These are phyloP conservation scores for Palloptera scutellata DNA, from an alignment of 2,888 invertebrate species.

Conservation along the genomic window DNA sequence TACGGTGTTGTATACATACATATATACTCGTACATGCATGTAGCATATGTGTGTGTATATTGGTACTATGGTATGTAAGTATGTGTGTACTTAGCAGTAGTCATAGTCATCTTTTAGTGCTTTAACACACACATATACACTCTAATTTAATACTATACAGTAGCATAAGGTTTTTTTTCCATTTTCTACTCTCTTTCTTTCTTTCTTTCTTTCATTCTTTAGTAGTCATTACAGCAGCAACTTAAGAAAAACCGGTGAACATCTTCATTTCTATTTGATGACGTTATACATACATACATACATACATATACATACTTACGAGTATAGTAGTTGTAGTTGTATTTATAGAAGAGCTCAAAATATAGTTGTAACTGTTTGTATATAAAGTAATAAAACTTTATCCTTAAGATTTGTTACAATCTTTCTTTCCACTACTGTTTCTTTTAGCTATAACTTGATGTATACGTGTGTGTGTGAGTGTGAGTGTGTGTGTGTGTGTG, in stretches of 20 bases:
- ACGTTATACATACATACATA: neutral
- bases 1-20: too few relatives aligned
- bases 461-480: neutral
- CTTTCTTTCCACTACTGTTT: neutral
- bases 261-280: slow-evolving; percentile 15
- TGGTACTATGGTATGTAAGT: too few relatives aligned
- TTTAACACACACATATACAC: neutral
- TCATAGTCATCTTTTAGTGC: neutral
- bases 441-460: too few relatives aligned
- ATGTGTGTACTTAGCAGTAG: too few relatives aligned
- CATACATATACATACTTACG: too few relatives aligned
- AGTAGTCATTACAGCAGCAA: neutral
- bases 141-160: neutral
- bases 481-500: neutral
- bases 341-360: too few relatives aligned
- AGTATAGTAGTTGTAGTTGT: too few relatives aligned
- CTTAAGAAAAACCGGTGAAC: neutral
- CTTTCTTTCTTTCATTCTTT: neutral
- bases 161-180: neutral
- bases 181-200: neutral
- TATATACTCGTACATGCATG: too few relatives aligned
- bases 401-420: slow-evolving; percentile 14
- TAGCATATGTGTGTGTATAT: too few relatives aligned
- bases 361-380: neutral
- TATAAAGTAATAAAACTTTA: slow-evolving; percentile 20